Conservation (phyloP, 2,888 invertebrate species). For the Atethmia centrago region DNA sequence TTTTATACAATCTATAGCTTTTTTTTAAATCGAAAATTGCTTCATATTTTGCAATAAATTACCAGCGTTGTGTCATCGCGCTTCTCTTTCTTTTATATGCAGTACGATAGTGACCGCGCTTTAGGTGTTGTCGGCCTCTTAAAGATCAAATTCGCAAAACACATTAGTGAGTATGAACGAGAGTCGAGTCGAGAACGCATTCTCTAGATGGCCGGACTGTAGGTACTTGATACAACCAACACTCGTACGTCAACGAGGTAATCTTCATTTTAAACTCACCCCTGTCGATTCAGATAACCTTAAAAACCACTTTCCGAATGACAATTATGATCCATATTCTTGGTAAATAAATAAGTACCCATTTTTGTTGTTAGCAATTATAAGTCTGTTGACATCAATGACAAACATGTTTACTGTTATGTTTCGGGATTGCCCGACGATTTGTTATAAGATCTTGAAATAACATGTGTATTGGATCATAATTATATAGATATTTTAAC, state of each 20-base stretch:
- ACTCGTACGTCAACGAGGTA: neutral
- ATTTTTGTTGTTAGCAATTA: neutral
- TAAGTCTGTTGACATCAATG: neutral
- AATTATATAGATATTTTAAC: too few species aligned
- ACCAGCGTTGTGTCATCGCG: too few species aligned
- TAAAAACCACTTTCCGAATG: neutral
- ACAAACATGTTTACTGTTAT: conserved; percentile 12
- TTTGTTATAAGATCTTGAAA: neutral
- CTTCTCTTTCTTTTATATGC: too few species aligned
- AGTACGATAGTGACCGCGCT: too few species aligned
- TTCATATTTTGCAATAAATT: too few species aligned
- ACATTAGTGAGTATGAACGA: too few species aligned
- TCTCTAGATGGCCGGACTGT: too few species aligned
- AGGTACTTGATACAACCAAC: conserved; percentile 3
- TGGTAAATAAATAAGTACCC: neutral
- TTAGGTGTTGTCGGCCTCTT: too few species aligned
- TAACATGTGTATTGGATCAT: neutral
- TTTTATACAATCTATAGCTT: too few species aligned
- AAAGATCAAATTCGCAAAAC: too few species aligned
- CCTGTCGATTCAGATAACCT: conserved; percentile 20
- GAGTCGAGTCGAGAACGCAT: too few species aligned
- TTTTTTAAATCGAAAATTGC: too few species aligned
- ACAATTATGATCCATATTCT: neutral
- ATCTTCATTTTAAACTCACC: conserved; percentile 9
- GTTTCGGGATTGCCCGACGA: neutral